These are phyloP conservation scores for Sarcophilus harrisii DNA, from an alignment of 2,797 vertebrate species.

Conservation along the genomic window DNA sequence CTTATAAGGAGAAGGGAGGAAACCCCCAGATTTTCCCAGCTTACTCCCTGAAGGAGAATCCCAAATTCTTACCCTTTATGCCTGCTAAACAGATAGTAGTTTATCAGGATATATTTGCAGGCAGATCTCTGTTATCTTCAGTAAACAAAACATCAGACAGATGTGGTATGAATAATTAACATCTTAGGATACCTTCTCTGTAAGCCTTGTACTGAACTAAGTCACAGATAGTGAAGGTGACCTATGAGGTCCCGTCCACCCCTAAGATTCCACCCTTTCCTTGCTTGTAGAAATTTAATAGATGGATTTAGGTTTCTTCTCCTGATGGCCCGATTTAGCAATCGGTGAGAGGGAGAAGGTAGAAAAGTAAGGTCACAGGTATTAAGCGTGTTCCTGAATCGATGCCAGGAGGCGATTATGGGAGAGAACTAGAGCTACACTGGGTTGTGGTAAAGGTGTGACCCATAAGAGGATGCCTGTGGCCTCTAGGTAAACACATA, in stretches of 20 bases:
- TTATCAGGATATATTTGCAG: background rate
- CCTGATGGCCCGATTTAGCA: background rate
- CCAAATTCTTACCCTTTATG: background rate
- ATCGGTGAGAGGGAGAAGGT: slow-evolving; percentile 4
- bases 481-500: background rate
- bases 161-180: background rate
- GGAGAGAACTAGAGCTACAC: background rate
- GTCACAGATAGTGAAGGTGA: background rate
- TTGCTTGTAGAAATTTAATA: background rate
- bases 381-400: background rate
- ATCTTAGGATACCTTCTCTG: background rate
- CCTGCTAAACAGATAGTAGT: background rate
- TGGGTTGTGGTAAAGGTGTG: background rate
- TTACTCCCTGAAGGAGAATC: background rate
- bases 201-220: background rate
- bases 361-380: background rate
- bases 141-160: background rate
- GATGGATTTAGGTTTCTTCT: background rate
- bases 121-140: background rate
- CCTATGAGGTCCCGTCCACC: background rate
- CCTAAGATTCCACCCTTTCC: background rate
- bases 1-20: background rate
- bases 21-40: background rate
- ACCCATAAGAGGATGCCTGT: background rate
- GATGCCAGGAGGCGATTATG: background rate